Evolutionary conservation across 2,888 invertebrate genomes (phyloP), one percentile per base, ranked within the genome.

Genomic region (Lasioglossum lativentre): DNA sequence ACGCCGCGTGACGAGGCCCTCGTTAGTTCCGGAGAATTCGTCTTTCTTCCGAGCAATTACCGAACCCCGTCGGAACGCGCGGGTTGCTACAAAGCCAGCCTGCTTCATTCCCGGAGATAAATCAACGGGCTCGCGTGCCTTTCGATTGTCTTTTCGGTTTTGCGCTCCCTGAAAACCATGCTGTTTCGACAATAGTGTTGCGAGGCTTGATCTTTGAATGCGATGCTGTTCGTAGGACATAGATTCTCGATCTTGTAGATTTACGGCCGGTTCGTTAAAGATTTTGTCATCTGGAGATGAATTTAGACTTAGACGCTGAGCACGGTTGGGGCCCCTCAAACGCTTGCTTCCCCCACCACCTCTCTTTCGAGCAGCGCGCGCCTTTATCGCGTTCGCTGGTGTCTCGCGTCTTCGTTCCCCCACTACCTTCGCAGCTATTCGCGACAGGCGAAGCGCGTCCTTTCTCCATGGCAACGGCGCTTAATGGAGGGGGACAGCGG

Each of bases 1-100:
- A 75, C 75, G 83, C 74, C 74, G 86, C 85, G 85, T 83, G 86
- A 86, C 85, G 77, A 70, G 82, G 72, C 85, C 88, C 92, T 92
- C 93, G 93, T 92, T 93, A 93, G 93, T 93, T 93, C 92, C 92
- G 91, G 88, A 90, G 90, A 92, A 93, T 92, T 90, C 89, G 88
- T 88, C 91, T 91, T 82, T 85, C 88, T 87, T 87, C 86, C 87
- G 80, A 75, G 88, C 88, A 86, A 88, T 91, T 90, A 91, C 86
- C 68, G 77, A 70, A 71, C 75, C 45, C 14, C 76, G 73, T 56
- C 47, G 86, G 80, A 68, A 85, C 82, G 83, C 84, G 71, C 86
- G 56, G 56, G 4, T 56, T 79, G 80, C 86, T 91, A 85, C 88
- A 88, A 88, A 90, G 84, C 82, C 73, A 74, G 79, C 80, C 78